Evolutionary conservation across 1,140 invertebrate genomes (phyloP), one percentile per base, ranked within the genome.

Genomic region (Achatina immaculata): DNA sequence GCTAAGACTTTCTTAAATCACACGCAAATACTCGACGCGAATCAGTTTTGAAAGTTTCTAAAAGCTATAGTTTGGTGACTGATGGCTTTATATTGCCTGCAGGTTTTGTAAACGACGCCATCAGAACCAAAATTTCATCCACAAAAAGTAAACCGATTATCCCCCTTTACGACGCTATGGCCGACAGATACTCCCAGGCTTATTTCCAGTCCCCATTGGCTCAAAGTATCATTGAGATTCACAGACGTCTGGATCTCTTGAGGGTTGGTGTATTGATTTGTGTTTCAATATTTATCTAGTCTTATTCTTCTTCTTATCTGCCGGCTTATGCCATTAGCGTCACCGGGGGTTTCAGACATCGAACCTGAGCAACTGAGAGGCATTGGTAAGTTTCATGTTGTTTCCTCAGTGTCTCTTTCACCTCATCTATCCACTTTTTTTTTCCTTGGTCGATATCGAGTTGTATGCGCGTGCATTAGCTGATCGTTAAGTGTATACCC

Each of bases 181-280:
- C 81, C 16, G 89, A 90, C 71, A 86, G 78, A 72, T 86, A 87
- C 81, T 85, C 86, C 45, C 79, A 83, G 72, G 83, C 86, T 36
- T 90, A 90, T 80, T 90, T 90, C 84, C 80, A 86, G 81, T 87
- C 86, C 19, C 87, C 88, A 2, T 51, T 84, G 1, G 88, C 87
- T 0, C 83, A 87, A 42, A 78, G 82, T 28, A 81, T 88, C 14
- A 68, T 87, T 34, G 81, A 80, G 28, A 83, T 85, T 69, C 78
- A 81, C 36, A n/a, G 38, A 19, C 11, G 16, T 34, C 14, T 68
- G 51, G 14, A 14, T 14, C 51, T 55, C n/a, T n/a, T n/a, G n/a
- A n/a, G n/a, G n/a, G n/a, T n/a, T n/a, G n/a, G n/a, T n/a, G n/a
- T n/a, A n/a, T n/a, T n/a, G n/a, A n/a, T n/a, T n/a, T n/a, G n/a